These are phyloP conservation scores for Archivesica marissinica DNA, from an alignment of 1,140 invertebrate genomes.

Conservation along the genomic window DNA sequence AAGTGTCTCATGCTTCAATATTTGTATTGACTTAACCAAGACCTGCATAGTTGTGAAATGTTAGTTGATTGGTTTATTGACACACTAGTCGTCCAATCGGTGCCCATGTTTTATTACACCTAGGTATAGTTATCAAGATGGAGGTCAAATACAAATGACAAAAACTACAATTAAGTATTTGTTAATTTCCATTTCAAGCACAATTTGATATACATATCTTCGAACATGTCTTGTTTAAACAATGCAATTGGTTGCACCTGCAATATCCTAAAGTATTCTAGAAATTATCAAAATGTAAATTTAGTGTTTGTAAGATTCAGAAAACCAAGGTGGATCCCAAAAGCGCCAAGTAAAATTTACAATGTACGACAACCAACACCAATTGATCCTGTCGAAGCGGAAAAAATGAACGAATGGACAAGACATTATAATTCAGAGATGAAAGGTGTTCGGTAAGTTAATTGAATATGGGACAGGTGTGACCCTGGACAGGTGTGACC, in stretches of 20 bases:
- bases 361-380: conserved; percentile 73
- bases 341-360: conserved; percentile 72
- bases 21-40: no score
- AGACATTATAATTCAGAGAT: conserved; percentile 66
- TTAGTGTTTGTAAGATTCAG: conserved; percentile 64
- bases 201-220: neutral
- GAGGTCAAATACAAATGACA: no score
- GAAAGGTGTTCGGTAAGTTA: conserved; percentile 66
- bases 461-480: no score
- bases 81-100: conserved; percentile 11
- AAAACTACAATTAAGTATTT: no score
- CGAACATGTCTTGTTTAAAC: neutral
- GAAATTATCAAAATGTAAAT: neutral
- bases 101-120: neutral
- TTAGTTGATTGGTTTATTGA: no score
- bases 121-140: neutral
- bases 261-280: neutral
- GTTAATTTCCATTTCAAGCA: no score
- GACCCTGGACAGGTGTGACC: no score
- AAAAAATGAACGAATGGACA: conserved; percentile 53
- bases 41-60: no score
- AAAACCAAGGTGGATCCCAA: conserved; percentile 71
- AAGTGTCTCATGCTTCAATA: no score
- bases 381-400: conserved; percentile 66
- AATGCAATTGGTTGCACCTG: neutral